phyloP scores from a whole-genome alignment of 2,888 invertebrate genomes.

The Argyresthia albistria region DNA sequence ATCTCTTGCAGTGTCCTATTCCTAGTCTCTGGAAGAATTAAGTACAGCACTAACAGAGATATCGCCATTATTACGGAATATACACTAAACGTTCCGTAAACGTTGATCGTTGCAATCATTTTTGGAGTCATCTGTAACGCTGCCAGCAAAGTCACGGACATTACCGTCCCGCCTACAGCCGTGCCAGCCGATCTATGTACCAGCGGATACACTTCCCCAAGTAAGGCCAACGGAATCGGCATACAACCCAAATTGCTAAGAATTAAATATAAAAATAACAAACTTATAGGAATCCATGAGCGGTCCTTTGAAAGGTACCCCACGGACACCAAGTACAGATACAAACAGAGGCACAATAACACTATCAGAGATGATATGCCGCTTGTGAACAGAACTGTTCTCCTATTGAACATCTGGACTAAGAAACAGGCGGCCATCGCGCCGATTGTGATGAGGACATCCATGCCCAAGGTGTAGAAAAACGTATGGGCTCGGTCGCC shows the following conservation, averaged over 20 bases:
- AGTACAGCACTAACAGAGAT: conserved; percentile 19
- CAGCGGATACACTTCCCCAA: conserved; percentile 46
- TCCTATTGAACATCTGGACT: conserved; percentile 32
- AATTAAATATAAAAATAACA: conserved; percentile 34
- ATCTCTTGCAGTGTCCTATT: conserved; percentile 31
- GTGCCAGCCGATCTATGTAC: conserved; percentile 35
- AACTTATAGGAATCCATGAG: conserved; percentile 25
- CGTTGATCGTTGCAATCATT: conserved; percentile 24
- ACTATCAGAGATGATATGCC: conserved; percentile 28
- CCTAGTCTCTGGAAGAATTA: conserved; percentile 31
- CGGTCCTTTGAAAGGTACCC: conserved; percentile 20
- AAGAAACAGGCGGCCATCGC: conserved; percentile 30
- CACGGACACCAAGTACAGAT: conserved; percentile 25
- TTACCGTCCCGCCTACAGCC: conserved; percentile 22
- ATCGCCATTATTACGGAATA: conserved; percentile 23
- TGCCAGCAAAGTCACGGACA: conserved; percentile 26
- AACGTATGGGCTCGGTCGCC: conserved; percentile 27
- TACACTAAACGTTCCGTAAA: conserved; percentile 40
- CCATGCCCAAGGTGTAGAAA: conserved; percentile 32
- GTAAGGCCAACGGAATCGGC: conserved; percentile 36
- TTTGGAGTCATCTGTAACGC: conserved; percentile 32
- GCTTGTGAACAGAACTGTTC: conserved; percentile 32
- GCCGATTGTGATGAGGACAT: conserved; percentile 32
- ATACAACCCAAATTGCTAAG: conserved; percentile 43
- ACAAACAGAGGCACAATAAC: conserved; percentile 24